Evolutionary conservation across 2,888 invertebrate species (phyloP).

Genomic region (Sphecodes monilicornis): DNA sequence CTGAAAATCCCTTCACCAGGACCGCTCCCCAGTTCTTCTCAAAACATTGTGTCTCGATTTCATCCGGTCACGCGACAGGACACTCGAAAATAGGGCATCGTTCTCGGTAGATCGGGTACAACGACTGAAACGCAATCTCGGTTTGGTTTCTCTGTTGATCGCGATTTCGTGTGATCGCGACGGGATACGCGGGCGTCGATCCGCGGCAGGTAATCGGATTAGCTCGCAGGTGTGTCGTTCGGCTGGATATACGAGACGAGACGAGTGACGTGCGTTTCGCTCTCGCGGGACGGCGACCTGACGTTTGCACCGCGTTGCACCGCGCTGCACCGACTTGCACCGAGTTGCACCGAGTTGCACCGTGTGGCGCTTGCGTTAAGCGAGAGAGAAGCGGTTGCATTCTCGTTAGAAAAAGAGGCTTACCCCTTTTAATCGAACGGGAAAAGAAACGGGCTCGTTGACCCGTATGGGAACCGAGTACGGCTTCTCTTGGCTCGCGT

Average conservation of each 20-base stretch:
- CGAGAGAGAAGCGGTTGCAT: slow-evolving; percentile 34
- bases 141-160: slow-evolving; percentile 34
- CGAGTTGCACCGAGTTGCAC: background rate
- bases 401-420: slow-evolving; percentile 48
- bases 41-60: background rate
- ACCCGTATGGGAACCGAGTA: slow-evolving; percentile 49
- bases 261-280: slow-evolving; percentile 38
- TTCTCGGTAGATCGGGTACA: slow-evolving; percentile 15
- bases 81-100: slow-evolving; percentile 31
- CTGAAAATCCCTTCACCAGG: background rate
- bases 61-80: slow-evolving; percentile 24
- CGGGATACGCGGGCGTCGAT: slow-evolving; percentile 47
- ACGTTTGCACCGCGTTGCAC: background rate
- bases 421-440: slow-evolving; percentile 42
- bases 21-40: background rate
- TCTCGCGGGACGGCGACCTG: slow-evolving; percentile 28
- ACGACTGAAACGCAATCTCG: slow-evolving; percentile 43
- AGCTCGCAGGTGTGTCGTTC: slow-evolving; percentile 64
- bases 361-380: slow-evolving; percentile 1
- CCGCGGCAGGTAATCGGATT: slow-evolving; percentile 67
- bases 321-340: no score
- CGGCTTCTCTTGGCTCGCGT: slow-evolving; percentile 46
- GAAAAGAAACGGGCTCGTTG: slow-evolving; percentile 47
- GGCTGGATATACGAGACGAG: slow-evolving; percentile 21
- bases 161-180: slow-evolving; percentile 52